Evolutionary conservation across 2,113 vertebrate species (phyloP).

Genomic region (Cottus gobio): DNA sequence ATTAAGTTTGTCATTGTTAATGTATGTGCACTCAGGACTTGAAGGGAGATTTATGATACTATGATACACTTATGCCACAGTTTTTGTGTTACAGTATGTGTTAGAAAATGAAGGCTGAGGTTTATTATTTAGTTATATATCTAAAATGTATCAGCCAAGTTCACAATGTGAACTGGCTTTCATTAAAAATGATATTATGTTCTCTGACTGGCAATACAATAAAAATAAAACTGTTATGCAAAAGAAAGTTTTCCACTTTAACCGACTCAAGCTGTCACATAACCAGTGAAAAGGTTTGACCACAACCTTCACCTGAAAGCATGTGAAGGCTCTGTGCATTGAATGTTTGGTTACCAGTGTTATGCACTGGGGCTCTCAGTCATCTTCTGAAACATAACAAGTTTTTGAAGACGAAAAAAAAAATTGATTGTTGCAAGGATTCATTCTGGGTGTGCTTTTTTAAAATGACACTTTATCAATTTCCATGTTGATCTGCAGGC

Average conservation of each 20-base stretch:
- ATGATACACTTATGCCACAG: neutral
- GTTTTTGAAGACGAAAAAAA: neutral
- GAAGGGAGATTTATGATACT: neutral
- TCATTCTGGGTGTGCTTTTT: neutral
- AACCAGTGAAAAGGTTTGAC: slow-evolving; percentile 2
- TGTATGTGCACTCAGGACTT: neutral
- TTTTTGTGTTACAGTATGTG: neutral
- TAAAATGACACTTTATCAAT: neutral
- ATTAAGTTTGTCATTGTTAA: neutral
- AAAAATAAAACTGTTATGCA: neutral
- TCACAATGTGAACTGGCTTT: neutral
- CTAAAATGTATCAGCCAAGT: neutral
- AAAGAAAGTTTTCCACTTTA: slow-evolving; percentile 3
- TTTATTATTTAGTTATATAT: neutral
- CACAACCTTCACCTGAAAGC: neutral
- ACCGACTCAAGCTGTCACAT: slow-evolving; percentile 3
- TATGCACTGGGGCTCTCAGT: neutral
- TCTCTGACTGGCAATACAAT: neutral
- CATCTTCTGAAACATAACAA: neutral
- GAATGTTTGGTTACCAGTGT: neutral
- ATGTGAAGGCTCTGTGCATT: neutral
- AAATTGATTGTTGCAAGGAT: neutral
- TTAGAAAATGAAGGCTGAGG: neutral
- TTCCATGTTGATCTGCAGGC: slow-evolving; percentile 78
- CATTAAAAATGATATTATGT: slow-evolving; percentile 21